Percentiles rank a stretch among this genome's conserved stretches.
phyloP scores from a whole-genome alignment of 2,797 vertebrate genomes.

The Hafferia zeledoni region DNA sequence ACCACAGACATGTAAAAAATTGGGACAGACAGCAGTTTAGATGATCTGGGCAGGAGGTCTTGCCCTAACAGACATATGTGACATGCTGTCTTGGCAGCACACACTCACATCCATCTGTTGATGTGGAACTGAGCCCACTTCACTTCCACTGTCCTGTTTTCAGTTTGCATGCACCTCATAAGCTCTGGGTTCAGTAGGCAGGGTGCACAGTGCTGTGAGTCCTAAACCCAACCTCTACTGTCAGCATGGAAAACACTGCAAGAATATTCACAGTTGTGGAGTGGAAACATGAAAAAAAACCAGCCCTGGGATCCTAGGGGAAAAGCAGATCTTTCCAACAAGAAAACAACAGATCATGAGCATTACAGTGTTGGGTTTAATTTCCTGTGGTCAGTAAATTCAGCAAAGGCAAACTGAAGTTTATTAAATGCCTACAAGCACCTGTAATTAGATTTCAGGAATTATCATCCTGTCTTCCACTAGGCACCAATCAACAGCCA shows the following conservation, averaged over 20 bases:
- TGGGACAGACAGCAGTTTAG: slow-evolving; percentile 33
- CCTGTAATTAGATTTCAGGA: background rate
- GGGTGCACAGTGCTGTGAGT: background rate
- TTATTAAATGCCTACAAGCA: background rate
- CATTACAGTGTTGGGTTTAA: background rate
- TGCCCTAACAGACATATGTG: slow-evolving; percentile 41
- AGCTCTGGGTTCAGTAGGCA: background rate
- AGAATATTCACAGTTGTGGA: background rate
- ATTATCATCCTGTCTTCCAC: background rate
- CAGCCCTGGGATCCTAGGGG: background rate
- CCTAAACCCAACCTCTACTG: background rate
- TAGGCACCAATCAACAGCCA: background rate
- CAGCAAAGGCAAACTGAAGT: background rate
- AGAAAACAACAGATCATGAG: background rate
- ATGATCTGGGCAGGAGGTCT: slow-evolving; percentile 37
- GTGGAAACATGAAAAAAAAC: background rate
- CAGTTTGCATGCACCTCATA: background rate
- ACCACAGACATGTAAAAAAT: background rate
- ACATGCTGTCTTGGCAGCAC: background rate
- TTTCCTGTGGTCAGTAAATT: background rate
- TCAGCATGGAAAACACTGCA: background rate
- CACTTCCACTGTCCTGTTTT: background rate
- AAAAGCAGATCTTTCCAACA: background rate
- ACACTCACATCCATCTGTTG: slow-evolving; percentile 9
- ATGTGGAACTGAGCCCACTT: background rate